A percentile compares a stretch with the other conserved stretches of the same genome.
Conservation (phyloP, 2,797 vertebrate species). For the Tragopan temminckii region DNA sequence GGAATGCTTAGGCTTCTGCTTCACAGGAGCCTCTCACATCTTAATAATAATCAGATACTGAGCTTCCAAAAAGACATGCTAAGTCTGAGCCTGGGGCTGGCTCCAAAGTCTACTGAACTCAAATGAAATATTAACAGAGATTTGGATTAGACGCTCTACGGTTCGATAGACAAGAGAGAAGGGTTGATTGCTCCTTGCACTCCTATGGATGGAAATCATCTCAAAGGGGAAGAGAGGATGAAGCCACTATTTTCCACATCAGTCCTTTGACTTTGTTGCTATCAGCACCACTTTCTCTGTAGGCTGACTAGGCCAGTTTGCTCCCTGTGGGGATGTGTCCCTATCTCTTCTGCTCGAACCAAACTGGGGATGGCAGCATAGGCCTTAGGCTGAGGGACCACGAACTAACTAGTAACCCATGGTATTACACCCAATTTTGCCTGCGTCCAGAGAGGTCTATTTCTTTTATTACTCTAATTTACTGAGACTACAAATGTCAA, state of each 20-base stretch:
- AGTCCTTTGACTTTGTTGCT: neutral
- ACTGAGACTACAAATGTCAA: slow-evolving; percentile 53
- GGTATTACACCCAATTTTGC: slow-evolving; percentile 23
- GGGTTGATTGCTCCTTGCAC: slow-evolving; percentile 38
- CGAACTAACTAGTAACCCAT: slow-evolving; percentile 2
- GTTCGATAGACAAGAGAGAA: slow-evolving; percentile 33
- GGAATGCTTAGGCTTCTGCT: slow-evolving; percentile 49
- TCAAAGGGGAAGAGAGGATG: slow-evolving; percentile 1
- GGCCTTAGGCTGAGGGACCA: neutral
- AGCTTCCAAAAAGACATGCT: slow-evolving; percentile 50
- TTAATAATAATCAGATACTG: slow-evolving; percentile 67
- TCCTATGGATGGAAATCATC: neutral
- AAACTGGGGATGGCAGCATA: neutral
- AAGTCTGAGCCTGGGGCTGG: slow-evolving; percentile 64
- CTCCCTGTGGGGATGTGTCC: neutral
- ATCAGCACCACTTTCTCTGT: neutral
- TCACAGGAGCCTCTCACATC: slow-evolving; percentile 53
- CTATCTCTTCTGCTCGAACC: neutral
- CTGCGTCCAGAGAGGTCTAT: neutral
- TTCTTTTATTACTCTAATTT: slow-evolving; percentile 46
- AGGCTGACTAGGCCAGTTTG: neutral
- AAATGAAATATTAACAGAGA: slow-evolving; percentile 52
- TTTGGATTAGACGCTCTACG: slow-evolving; percentile 22
- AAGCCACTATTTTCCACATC: neutral
- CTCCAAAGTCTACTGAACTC: slow-evolving; percentile 45